A percentile compares a stretch with the other conserved stretches of the same genome.
Conservation (phyloP, 2,113 vertebrate genomes). For the Fregata magnificens region DNA sequence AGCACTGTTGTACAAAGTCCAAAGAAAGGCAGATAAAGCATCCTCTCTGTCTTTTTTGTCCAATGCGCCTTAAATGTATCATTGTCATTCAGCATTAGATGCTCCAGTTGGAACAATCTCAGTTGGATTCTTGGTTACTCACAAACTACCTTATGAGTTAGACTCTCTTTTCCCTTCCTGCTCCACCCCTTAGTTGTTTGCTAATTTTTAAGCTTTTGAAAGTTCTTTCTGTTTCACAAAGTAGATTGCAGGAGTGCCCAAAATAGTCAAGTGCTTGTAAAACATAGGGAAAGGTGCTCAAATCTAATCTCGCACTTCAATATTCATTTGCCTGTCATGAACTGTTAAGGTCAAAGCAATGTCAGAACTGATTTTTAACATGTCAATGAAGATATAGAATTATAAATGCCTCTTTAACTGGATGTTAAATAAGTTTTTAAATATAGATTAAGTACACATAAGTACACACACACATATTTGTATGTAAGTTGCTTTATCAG, state of each 20-base stretch:
- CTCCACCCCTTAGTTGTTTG: background rate
- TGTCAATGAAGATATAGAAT: background rate
- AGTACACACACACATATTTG: accelerated
- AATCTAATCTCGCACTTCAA: background rate
- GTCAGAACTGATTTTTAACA: background rate
- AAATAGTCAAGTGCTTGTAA: background rate
- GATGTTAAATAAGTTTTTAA: background rate
- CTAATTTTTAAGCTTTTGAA: background rate
- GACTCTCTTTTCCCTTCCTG: background rate
- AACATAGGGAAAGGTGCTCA: background rate
- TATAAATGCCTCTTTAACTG: background rate
- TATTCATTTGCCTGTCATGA: background rate
- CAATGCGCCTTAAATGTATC: background rate
- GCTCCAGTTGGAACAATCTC: background rate
- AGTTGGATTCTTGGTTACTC: background rate
- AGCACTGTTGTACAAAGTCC: background rate
- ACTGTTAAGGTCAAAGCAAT: background rate
- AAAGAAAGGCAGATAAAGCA: background rate
- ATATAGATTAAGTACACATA: background rate
- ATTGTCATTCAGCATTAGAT: background rate
- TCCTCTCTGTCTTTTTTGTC: background rate
- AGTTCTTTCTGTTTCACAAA: background rate
- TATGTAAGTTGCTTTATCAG: background rate
- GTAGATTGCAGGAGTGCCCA: background rate
- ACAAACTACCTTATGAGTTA: background rate